These are phyloP conservation scores for Endomychus coccineus DNA, from an alignment of 2,888 invertebrate species.

Conservation along the genomic window DNA sequence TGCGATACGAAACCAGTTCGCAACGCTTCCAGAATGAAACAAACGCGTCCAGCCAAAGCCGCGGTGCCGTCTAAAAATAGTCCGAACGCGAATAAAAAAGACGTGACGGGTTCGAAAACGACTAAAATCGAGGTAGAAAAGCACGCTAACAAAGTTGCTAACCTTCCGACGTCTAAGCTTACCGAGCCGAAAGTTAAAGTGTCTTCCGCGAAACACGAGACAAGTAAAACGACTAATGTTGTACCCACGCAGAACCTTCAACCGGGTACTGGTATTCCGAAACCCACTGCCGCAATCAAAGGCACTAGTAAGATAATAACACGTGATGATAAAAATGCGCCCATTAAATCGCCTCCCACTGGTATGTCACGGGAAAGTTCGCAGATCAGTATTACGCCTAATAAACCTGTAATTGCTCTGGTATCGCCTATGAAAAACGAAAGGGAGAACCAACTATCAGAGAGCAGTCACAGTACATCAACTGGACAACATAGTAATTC, in stretches of 20 bases:
- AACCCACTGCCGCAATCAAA: slow-evolving; percentile 87
- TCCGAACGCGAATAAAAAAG: slow-evolving; percentile 37
- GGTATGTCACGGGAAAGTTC: slow-evolving; percentile 38
- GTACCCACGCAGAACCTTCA: slow-evolving; percentile 20
- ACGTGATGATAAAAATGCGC: slow-evolving; percentile 43
- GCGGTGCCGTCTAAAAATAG: slow-evolving; percentile 33
- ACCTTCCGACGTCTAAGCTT: slow-evolving; percentile 34
- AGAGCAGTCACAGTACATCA: slow-evolving; percentile 59
- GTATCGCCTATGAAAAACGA: slow-evolving; percentile 70
- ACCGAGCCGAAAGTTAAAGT: slow-evolving; percentile 38
- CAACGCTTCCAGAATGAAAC: slow-evolving; percentile 35
- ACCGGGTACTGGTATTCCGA: slow-evolving; percentile 66
- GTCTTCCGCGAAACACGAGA: slow-evolving; percentile 24
- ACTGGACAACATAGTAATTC: slow-evolving; percentile 64
- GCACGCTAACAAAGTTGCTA: slow-evolving; percentile 40
- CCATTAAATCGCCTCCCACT: slow-evolving; percentile 32
- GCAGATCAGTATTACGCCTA: slow-evolving; percentile 29
- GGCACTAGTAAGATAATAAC: slow-evolving; percentile 74
- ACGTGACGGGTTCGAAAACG: slow-evolving; percentile 29
- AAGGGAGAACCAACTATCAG: slow-evolving; percentile 48
- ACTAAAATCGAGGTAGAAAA: slow-evolving; percentile 39
- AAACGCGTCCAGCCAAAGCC: slow-evolving; percentile 34
- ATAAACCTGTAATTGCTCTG: slow-evolving; percentile 44
- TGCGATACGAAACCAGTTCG: slow-evolving; percentile 35
- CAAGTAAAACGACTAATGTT: slow-evolving; percentile 19